Evolutionary conservation across 2,797 vertebrate genomes (phyloP).

Genomic region (Pelodytes ibericus): DNA sequence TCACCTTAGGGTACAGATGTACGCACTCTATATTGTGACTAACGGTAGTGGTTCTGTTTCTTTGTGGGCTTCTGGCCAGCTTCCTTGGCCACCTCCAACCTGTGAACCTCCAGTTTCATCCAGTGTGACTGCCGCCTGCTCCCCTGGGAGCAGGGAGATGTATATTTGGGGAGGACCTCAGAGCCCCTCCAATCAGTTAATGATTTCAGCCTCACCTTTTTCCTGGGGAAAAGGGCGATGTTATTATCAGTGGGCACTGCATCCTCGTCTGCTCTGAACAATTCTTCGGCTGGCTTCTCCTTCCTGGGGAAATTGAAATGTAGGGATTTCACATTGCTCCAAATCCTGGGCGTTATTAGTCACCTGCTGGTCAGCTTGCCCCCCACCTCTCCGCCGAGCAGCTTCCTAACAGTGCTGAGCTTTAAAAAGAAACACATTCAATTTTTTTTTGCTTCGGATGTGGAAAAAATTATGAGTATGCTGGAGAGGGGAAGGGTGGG

Average conservation of each 20-base stretch:
- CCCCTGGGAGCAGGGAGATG: too few relatives aligned
- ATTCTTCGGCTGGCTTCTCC: neutral
- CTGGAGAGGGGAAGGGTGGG: too few relatives aligned
- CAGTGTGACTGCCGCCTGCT: too few relatives aligned
- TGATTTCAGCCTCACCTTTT: slow-evolving; percentile 8
- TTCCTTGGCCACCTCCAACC: too few relatives aligned
- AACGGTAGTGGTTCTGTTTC: too few relatives aligned
- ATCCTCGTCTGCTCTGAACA: slow-evolving; percentile 5
- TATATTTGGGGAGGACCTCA: neutral
- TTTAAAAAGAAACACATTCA: neutral
- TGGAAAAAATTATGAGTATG: neutral
- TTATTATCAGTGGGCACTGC: neutral
- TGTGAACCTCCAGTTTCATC: too few relatives aligned
- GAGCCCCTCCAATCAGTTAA: neutral
- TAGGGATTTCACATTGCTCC: neutral
- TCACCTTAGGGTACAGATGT: too few relatives aligned
- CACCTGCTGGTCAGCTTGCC: neutral
- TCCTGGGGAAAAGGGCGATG: neutral
- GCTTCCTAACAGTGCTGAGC: neutral
- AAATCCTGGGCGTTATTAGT: neutral
- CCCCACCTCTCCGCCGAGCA: neutral
- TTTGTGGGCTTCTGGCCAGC: too few relatives aligned
- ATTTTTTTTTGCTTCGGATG: neutral
- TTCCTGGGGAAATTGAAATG: slow-evolving; percentile 14
- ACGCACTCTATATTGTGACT: too few relatives aligned